phyloP scores from a whole-genome alignment of 2,113 vertebrate genomes.

The Oceanodroma tethys region DNA sequence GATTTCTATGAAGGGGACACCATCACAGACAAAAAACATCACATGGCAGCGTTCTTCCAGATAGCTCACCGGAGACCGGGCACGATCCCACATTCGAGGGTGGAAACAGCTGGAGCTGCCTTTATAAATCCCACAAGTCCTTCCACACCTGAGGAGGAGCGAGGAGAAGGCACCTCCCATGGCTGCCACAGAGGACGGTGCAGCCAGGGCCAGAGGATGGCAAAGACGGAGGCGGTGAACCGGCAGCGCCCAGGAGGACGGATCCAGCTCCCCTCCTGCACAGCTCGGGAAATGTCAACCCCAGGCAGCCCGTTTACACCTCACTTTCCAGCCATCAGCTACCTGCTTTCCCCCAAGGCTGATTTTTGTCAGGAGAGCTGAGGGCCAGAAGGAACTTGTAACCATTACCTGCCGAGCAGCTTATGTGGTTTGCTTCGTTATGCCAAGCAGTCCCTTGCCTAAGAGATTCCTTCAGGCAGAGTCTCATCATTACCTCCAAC shows the following conservation, averaged over 20 bases:
- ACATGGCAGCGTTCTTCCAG: background rate
- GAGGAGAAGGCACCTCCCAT: background rate
- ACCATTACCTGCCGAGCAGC: background rate
- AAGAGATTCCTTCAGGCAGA: background rate
- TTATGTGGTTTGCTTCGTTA: rapidly evolving
- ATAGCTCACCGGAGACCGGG: rapidly evolving
- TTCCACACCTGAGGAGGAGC: background rate
- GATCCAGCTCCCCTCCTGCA: background rate
- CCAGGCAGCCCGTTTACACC: background rate
- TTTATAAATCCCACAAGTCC: background rate
- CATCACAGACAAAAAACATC: background rate
- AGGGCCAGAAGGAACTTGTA: background rate
- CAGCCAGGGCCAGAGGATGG: background rate
- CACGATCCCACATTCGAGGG: background rate
- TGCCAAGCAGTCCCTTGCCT: background rate
- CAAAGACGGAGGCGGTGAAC: background rate
- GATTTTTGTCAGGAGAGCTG: background rate
- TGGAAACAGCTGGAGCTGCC: background rate
- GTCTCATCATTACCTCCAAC: background rate
- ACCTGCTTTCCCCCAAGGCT: background rate
- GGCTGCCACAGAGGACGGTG: background rate
- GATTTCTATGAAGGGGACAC: background rate
- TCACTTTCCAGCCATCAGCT: background rate
- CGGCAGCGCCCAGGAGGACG: background rate
- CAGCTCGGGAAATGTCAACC: background rate